A percentile compares a stretch with the other conserved stretches of the same genome.
These are phyloP conservation scores for Myanophis thanlyinensis DNA, from an alignment of 2,113 vertebrate genomes.

Conservation along the genomic window DNA sequence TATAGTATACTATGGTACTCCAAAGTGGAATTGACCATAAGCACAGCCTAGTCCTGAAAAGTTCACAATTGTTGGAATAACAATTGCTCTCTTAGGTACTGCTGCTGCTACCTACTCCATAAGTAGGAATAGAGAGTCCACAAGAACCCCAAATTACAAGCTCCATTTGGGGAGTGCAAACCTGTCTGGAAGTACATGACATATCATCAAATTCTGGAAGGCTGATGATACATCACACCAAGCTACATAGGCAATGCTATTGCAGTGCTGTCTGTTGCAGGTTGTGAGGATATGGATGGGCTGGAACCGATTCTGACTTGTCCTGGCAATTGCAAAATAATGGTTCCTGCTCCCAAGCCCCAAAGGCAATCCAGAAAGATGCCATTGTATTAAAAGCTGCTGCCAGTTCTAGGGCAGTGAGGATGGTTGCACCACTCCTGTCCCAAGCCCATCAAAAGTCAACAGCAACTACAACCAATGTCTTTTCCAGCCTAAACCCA, in stretches of 20 bases:
- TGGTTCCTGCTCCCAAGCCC: not conserved
- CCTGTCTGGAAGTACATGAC: not conserved
- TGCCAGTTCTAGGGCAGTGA: not conserved
- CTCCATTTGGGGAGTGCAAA: not conserved
- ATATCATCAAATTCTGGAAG: not conserved
- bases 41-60: not conserved
- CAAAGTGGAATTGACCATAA: not conserved
- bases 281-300: not conserved
- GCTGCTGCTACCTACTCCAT: not conserved
- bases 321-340: not conserved
- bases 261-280: not conserved
- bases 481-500: not conserved
- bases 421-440: not conserved
- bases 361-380: not conserved
- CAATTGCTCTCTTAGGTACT: not conserved
- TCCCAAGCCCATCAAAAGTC: not conserved
- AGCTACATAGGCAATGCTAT: not conserved
- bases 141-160: not conserved
- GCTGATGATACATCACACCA: not conserved
- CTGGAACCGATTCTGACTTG: not conserved
- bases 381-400: not conserved
- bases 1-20: not conserved
- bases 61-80: not conserved
- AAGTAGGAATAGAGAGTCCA: not conserved
- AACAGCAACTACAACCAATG: not conserved